phyloP scores from a whole-genome alignment of 2,113 vertebrate genomes.

The Poeciliopsis retropinna region DNA sequence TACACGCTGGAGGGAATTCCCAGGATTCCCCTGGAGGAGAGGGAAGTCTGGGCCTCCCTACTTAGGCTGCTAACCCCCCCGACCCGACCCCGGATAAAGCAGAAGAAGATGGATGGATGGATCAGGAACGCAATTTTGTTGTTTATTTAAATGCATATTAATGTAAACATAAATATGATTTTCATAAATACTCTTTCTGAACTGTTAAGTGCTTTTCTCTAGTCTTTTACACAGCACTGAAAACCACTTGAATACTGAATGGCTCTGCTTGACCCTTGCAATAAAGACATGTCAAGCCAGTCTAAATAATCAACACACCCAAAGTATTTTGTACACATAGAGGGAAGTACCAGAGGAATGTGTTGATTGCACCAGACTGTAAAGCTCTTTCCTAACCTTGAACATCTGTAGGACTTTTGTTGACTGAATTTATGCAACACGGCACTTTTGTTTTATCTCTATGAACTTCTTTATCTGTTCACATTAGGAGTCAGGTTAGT shows the following conservation, averaged over 20 bases:
- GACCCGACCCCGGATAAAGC: too few relatives aligned
- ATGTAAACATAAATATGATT: too few relatives aligned
- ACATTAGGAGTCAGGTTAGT: slow-evolving; percentile 12
- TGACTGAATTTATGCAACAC: background rate
- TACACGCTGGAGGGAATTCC: too few relatives aligned
- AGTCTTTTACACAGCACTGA: slow-evolving; percentile 6
- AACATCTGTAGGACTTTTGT: slow-evolving; percentile 21
- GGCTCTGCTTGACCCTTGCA: slow-evolving; percentile 59
- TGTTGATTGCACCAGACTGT: slow-evolving; percentile 2
- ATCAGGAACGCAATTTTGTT: too few relatives aligned
- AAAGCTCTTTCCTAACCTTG: slow-evolving; percentile 37
- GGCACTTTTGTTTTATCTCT: slow-evolving; percentile 7
- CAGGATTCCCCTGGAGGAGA: too few relatives aligned
- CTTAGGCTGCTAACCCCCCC: too few relatives aligned
- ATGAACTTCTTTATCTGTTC: slow-evolving; percentile 19
- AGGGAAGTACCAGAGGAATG: slow-evolving; percentile 1
- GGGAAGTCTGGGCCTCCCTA: too few relatives aligned
- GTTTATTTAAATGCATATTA: too few relatives aligned
- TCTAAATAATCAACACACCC: slow-evolving; percentile 42
- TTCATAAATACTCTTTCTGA: background rate
- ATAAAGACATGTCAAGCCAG: slow-evolving; percentile 44
- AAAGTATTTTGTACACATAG: background rate
- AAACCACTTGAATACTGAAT: slow-evolving; percentile 58
- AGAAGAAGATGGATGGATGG: too few relatives aligned
- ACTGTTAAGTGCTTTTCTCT: slow-evolving; percentile 1